Conservation (phyloP, 2,797 vertebrate species). For the Acridotheres tristis region DNA sequence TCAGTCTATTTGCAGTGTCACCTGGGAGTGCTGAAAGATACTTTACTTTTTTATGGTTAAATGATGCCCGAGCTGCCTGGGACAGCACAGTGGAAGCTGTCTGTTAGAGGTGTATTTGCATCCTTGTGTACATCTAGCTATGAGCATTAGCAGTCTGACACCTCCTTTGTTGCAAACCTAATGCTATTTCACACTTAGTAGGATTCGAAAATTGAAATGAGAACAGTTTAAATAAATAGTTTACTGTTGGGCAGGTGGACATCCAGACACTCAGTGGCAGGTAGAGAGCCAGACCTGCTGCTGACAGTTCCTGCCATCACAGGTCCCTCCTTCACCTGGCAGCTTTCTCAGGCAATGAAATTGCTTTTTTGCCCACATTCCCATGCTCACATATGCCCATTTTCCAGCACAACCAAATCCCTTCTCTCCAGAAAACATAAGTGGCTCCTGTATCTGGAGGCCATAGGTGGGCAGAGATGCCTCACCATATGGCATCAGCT, state of each 20-base stretch:
- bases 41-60: not conserved
- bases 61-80: not conserved
- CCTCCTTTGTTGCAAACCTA: not conserved
- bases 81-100: not conserved
- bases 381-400: no score
- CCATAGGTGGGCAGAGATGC: not conserved
- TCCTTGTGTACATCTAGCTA: not conserved
- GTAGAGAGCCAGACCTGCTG: not conserved
- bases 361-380: not conserved
- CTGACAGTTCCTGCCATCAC: not conserved
- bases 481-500: not conserved
- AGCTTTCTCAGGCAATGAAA: not conserved
- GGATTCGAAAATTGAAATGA: constrained; percentile 35
- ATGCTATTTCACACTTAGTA: constrained; percentile 46
- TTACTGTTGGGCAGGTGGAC: not conserved
- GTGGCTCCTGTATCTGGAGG: not conserved
- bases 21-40: not conserved
- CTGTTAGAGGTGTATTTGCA: not conserved
- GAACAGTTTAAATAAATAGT: not conserved
- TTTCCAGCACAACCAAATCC: not conserved
- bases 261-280: not conserved
- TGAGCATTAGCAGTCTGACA: constrained; percentile 21
- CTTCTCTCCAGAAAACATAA: not conserved
- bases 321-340: not conserved
- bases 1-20: not conserved